phyloP scores from a whole-genome alignment of 1,140 invertebrate genomes.

The Phymastichus coffea region DNA sequence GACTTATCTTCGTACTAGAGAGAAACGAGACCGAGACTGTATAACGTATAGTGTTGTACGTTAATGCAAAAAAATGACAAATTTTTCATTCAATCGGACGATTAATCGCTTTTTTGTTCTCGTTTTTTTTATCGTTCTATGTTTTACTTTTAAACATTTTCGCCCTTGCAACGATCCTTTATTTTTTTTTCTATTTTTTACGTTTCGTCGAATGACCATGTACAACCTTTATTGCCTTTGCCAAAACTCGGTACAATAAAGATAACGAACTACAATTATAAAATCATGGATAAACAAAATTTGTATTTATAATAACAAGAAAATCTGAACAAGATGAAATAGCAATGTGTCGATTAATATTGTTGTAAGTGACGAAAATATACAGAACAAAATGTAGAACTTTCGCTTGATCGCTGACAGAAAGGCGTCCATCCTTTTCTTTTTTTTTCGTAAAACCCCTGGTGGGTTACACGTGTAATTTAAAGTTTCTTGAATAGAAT shows the following conservation, averaged over 20 bases:
- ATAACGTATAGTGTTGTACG: slow-evolving; percentile 11
- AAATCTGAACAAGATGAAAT: not conserved
- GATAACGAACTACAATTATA: slow-evolving; percentile 13
- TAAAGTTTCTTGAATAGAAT: slow-evolving; percentile 24
- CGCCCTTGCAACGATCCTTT: not conserved
- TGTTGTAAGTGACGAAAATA: not conserved
- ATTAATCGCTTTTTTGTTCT: slow-evolving; percentile 15
- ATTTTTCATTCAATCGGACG: slow-evolving; percentile 2
- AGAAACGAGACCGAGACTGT: slow-evolving; percentile 12
- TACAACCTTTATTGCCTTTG: not conserved
- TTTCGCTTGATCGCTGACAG: slow-evolving; percentile 11
- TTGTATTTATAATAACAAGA: slow-evolving; percentile 10
- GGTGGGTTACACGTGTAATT: slow-evolving; percentile 28
- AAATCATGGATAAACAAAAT: slow-evolving; percentile 7
- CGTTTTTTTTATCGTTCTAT: slow-evolving; percentile 10
- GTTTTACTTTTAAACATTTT: not conserved
- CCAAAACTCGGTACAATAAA: slow-evolving; percentile 10
- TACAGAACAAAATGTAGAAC: not conserved
- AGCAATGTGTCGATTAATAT: slow-evolving; percentile 6
- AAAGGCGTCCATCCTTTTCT: slow-evolving; percentile 1
- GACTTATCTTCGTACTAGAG: slow-evolving; percentile 14
- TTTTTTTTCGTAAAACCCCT: slow-evolving; percentile 26
- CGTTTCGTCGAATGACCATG: slow-evolving; percentile 6
- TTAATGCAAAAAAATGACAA: not conserved
- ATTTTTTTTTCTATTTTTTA: slow-evolving; percentile 3